Base-by-base conservation (phyloP, 2,797 vertebrate genomes). In the Cirrhinus molitorella region DNA sequence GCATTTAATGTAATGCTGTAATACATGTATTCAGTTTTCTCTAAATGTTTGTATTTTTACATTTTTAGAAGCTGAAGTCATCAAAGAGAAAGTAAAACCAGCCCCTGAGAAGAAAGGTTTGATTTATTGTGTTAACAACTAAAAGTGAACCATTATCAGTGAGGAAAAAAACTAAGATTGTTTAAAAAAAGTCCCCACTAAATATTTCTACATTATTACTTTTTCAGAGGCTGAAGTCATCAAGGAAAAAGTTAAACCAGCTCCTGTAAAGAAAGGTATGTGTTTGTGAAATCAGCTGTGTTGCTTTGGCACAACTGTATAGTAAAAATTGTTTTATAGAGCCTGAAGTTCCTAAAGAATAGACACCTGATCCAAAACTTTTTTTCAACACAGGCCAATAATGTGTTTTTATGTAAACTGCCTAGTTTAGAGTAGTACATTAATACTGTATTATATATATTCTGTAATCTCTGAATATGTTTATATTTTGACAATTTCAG, bases 191-290 rank as follows among this genome's bases (percentile, higher is more conserved):
- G 45, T n/a, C n/a, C n/a, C n/a, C n/a, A n/a, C n/a, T n/a, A 34
- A 75, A 31, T 63, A 28, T 65, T 49, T 59, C 57, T 59, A 5
- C 5, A n/a, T 7, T 23, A 57, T 59, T 53, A 5, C 11, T 3
- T 6, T 73, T 67, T 40, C 13, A 86, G 81, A 83, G 10, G 81
- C 25, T 86, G 40, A 89, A 21, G 79, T 68, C 65, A 53, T 79
- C 55, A 92, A 91, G 79, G 85, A 89, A 45, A 90, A 89, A 31
- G 82, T 57, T 43, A 91, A 89, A 91, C 77, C 73, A 81, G 45
- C 66, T 34, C 88, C 89, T 81, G 76, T 66, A 28, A 89, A 88
- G 71, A 92, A 90, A 89, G 79, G 84, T 81, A 74, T 31, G 19
- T 14, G 5, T 59, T 23, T n/a, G n/a, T n/a, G n/a, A n/a, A n/a